Percentiles rank a stretch among this genome's conserved stretches.
Conservation (phyloP, 2,797 vertebrate genomes). For the Notamacropus eugenii region DNA sequence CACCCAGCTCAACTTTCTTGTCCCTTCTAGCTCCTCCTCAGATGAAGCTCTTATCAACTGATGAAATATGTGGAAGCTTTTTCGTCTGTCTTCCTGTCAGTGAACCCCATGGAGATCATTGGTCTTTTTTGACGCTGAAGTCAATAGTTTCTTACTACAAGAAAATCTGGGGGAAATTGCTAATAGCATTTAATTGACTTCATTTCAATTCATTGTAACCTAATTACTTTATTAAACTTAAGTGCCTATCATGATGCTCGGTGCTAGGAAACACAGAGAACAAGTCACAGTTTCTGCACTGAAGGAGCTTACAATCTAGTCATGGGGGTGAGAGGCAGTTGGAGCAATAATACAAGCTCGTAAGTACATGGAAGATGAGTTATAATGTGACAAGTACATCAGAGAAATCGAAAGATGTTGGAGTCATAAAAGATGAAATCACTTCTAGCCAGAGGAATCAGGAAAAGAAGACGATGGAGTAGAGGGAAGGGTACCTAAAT, state of each 20-base stretch:
- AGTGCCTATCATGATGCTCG: background rate
- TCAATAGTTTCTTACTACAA: background rate
- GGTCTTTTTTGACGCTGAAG: background rate
- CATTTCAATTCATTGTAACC: background rate
- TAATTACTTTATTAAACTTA: background rate
- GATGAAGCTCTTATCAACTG: background rate
- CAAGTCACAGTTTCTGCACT: background rate
- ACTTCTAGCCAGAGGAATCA: background rate
- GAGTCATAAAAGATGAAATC: background rate
- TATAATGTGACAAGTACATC: background rate
- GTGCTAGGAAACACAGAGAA: background rate
- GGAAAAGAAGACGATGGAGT: background rate
- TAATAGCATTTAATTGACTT: background rate
- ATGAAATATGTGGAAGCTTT: background rate
- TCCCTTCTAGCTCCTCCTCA: background rate
- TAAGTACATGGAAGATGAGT: background rate
- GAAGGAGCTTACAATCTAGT: background rate
- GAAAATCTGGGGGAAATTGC: conserved; percentile 7
- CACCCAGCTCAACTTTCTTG: background rate
- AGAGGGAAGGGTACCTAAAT: background rate
- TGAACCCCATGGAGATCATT: background rate
- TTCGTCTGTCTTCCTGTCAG: conserved; percentile 2
- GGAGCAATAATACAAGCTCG: background rate
- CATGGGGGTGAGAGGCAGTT: background rate
- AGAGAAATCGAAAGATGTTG: background rate